Percentiles rank a stretch among this genome's conserved stretches.
Conservation (phyloP, 2,888 invertebrate species). For the Aricia artaxerxes region DNA sequence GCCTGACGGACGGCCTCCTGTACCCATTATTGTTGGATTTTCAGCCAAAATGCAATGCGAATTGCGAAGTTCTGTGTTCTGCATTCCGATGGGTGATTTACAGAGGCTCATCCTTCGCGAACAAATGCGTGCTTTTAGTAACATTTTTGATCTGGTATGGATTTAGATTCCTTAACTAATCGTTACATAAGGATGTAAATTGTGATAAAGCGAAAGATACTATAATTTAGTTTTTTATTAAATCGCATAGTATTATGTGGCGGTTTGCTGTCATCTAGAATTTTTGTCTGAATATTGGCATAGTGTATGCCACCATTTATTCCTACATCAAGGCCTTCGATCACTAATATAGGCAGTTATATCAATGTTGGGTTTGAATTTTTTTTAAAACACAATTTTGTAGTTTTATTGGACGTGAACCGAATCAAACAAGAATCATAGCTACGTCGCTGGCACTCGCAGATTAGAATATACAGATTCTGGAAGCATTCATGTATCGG, state of each 20-base stretch:
- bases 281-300: too few species aligned
- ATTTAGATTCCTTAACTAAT: background rate
- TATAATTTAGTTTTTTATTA: background rate
- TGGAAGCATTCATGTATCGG: background rate
- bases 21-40: constrained; percentile 6
- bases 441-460: background rate
- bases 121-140: background rate
- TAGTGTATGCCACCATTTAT: too few species aligned
- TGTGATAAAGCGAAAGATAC: background rate
- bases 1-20: constrained; percentile 18
- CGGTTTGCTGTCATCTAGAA: background rate
- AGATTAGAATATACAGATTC: background rate
- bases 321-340: too few species aligned
- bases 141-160: background rate
- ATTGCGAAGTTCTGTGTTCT: background rate
- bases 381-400: too few species aligned
- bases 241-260: background rate
- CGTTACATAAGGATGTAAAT: background rate
- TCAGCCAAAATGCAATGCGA: background rate
- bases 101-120: background rate
- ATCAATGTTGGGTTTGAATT: too few species aligned
- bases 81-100: constrained; percentile 19
- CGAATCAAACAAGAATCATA: background rate
- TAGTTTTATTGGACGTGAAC: background rate
- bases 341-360: too few species aligned